phyloP scores from a whole-genome alignment of 2,797 vertebrate species.

The Lepilemur septentrionalis region DNA sequence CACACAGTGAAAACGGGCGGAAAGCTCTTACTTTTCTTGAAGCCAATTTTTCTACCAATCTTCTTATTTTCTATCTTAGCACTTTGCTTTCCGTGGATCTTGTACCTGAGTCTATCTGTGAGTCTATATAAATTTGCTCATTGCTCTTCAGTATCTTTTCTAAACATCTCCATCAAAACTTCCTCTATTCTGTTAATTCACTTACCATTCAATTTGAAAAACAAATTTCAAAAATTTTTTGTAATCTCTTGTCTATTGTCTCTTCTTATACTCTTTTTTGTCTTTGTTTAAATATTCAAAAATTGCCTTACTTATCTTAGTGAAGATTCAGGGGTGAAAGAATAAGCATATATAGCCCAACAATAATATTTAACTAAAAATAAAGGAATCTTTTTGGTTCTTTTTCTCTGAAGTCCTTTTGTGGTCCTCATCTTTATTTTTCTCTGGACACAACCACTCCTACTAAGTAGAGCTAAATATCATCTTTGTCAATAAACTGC shows the following conservation, averaged over 20 bases:
- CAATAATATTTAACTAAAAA: background rate
- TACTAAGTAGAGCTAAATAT: constrained; percentile 71
- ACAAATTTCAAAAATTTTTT: background rate
- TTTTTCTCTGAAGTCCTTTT: background rate
- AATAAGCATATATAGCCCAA: background rate
- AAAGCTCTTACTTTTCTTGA: background rate
- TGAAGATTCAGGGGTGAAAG: background rate
- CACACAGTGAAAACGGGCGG: background rate
- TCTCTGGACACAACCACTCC: rapidly evolving
- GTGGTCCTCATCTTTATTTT: background rate
- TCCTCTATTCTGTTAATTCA: background rate
- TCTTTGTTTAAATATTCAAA: background rate
- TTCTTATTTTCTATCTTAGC: background rate
- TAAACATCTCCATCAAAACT: background rate
- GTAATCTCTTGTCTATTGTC: background rate
- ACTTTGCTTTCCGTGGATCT: background rate
- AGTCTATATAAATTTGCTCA: background rate
- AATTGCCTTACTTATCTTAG: background rate
- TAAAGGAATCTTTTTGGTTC: background rate
- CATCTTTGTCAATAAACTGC: constrained; percentile 69
- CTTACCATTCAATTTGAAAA: background rate
- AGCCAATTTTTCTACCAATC: background rate
- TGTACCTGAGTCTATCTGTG: background rate
- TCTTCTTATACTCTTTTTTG: background rate
- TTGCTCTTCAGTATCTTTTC: background rate